A percentile compares a stretch with the other conserved stretches of the same genome.
Evolutionary conservation across 2,888 invertebrate genomes (phyloP).

Genomic region (Sinotaia quadrata): DNA sequence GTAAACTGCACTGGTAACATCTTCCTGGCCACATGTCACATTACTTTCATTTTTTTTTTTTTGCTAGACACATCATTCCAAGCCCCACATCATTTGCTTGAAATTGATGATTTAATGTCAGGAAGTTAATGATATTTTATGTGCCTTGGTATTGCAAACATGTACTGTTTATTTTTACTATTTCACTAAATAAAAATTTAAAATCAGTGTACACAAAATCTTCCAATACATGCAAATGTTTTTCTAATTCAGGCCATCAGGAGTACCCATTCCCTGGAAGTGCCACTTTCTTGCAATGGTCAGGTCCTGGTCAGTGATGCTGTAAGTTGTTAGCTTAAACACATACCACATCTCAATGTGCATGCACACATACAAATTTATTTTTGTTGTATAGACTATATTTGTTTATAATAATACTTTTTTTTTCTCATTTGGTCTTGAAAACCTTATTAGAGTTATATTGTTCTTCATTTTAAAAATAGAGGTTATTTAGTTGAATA

Average conservation of each 20-base stretch:
- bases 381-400: background rate
- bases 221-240: too few relatives aligned
- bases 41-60: background rate
- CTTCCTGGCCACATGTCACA: too few relatives aligned
- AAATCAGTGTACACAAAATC: too few relatives aligned
- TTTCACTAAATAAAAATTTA: too few relatives aligned
- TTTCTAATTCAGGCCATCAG: slow-evolving; percentile 73
- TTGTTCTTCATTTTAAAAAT: too few relatives aligned
- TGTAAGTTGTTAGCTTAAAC: slow-evolving; percentile 55
- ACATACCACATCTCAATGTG: background rate
- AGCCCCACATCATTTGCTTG: background rate
- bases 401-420: background rate
- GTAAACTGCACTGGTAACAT: too few relatives aligned
- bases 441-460: too few relatives aligned
- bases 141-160: too few relatives aligned
- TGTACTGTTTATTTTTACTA: too few relatives aligned
- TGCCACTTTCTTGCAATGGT: slow-evolving; percentile 71
- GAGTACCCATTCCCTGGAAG: slow-evolving; percentile 73
- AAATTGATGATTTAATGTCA: too few relatives aligned
- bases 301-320: slow-evolving; percentile 69
- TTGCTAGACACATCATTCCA: background rate
- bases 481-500: background rate
- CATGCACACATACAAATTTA: background rate
- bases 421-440: background rate
- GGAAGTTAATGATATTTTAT: too few relatives aligned